Conservation (phyloP, 2,113 vertebrate species). For the Actenoides lindsayi region DNA sequence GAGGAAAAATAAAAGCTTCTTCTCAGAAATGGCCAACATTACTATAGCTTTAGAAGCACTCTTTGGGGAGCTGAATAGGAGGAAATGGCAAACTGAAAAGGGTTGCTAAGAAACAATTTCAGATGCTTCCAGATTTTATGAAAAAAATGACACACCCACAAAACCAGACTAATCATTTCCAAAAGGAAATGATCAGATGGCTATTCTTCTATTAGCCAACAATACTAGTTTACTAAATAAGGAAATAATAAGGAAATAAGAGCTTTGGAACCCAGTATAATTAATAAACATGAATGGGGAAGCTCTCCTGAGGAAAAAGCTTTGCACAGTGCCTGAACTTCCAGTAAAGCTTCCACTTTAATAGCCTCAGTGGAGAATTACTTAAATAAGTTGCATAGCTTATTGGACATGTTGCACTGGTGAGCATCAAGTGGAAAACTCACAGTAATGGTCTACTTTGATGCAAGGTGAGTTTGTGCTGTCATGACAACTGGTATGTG, state of each 20-base stretch:
- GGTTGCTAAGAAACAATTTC: constrained; percentile 55
- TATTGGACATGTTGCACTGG: background rate
- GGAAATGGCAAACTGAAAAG: background rate
- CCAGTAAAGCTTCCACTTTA: background rate
- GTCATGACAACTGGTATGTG: background rate
- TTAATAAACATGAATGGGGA: background rate
- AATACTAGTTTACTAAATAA: background rate
- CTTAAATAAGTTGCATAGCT: background rate
- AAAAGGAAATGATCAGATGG: background rate
- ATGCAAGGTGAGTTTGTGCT: background rate
- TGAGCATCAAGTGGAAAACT: background rate
- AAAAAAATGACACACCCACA: background rate
- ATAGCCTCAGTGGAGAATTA: background rate
- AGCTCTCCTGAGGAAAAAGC: background rate
- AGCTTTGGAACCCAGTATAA: background rate
- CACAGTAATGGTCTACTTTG: background rate
- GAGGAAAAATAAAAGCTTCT: background rate
- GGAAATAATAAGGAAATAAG: background rate
- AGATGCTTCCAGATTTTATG: background rate
- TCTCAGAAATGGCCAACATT: background rate
- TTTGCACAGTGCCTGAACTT: background rate
- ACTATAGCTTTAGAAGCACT: background rate
- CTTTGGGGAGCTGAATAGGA: background rate
- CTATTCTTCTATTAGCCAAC: background rate
- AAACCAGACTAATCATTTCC: background rate